Evolutionary conservation across 1,140 invertebrate species (phyloP).

Genomic region (Paralvinella palmiformis): DNA sequence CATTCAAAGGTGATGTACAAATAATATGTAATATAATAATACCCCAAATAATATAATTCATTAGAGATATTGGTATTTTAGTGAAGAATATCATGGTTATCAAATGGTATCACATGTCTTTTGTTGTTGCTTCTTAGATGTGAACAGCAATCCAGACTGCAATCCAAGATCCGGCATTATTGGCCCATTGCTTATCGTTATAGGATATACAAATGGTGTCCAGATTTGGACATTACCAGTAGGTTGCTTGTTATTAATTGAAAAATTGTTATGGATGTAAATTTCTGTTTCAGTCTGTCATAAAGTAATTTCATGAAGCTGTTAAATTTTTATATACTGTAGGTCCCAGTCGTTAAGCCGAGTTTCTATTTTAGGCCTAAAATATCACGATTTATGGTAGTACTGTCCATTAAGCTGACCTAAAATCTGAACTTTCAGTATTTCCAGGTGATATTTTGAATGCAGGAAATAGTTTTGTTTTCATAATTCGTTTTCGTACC

Average conservation of each 20-base stretch:
- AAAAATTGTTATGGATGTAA: constrained; percentile 8
- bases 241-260: constrained; percentile 32
- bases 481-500: no score
- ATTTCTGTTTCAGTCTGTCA: no score
- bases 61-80: not conserved
- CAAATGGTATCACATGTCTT: not conserved
- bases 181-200: constrained; percentile 72
- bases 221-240: constrained; percentile 60
- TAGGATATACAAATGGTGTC: constrained; percentile 76
- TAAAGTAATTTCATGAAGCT: no score
- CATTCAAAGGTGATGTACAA: no score
- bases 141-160: constrained; percentile 36
- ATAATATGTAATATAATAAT: not conserved
- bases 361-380: no score
- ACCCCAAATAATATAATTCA: not conserved
- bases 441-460: no score
- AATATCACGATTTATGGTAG: no score
- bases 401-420: no score
- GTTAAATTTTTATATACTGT: no score
- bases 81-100: not conserved
- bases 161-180: constrained; percentile 54
- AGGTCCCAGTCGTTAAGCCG: no score
- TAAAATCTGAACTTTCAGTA: no score
- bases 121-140: constrained; percentile 39
- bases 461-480: no score